These are phyloP conservation scores for Sesamia nonagrioides DNA, from an alignment of 1,140 invertebrate genomes.

Conservation along the genomic window DNA sequence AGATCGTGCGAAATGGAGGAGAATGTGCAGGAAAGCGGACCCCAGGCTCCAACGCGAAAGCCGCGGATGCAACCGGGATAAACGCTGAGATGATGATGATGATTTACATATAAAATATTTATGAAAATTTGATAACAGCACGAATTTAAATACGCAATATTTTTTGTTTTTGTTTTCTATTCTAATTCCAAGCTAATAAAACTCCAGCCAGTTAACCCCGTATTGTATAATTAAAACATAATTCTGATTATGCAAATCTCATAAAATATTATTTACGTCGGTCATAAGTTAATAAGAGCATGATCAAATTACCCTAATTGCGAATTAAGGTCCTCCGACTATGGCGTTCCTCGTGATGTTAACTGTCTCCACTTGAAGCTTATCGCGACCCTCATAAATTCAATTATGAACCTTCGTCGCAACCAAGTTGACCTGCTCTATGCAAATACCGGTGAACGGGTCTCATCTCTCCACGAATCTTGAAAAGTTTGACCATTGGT, in stretches of 20 bases:
- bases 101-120: too few relatives aligned
- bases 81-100: too few relatives aligned
- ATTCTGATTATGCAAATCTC: not conserved
- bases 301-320: conserved; percentile 71
- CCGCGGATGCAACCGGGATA: too few relatives aligned
- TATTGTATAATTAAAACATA: conserved; percentile 9
- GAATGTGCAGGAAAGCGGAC: too few relatives aligned
- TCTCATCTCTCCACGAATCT: not conserved
- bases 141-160: too few relatives aligned
- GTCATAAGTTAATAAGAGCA: conserved; percentile 56
- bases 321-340: conserved; percentile 59
- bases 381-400: conserved; percentile 69
- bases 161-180: not conserved
- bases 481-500: not conserved
- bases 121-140: too few relatives aligned
- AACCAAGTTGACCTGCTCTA: conserved; percentile 24
- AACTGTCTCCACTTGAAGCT: conserved; percentile 64
- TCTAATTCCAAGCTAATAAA: not conserved
- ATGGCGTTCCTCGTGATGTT: conserved; percentile 58
- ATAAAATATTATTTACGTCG: conserved; percentile 34
- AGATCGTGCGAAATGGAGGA: too few relatives aligned
- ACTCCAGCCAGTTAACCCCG: not conserved
- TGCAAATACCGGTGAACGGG: conserved; percentile 20
- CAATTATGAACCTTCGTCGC: conserved; percentile 66
- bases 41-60: too few relatives aligned